phyloP scores from a whole-genome alignment of 2,113 vertebrate genomes.

The Dromas ardeola region DNA sequence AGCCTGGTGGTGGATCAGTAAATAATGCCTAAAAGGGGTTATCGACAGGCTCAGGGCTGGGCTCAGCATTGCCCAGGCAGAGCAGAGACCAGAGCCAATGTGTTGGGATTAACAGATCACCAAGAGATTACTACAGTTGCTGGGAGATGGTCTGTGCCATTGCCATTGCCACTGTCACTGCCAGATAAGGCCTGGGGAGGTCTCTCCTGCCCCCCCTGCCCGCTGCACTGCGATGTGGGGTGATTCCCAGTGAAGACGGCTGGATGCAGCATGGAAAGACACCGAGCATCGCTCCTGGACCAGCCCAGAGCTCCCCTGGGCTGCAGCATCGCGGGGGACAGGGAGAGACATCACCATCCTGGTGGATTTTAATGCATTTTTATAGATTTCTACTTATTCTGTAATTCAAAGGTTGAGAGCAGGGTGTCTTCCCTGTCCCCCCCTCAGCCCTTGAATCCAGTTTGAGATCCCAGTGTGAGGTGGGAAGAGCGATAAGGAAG shows the following conservation, averaged over 20 bases:
- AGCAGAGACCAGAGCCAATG: not conserved
- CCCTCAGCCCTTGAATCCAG: not conserved
- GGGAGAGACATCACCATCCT: not conserved
- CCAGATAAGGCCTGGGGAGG: not conserved
- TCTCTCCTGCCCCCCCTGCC: not conserved
- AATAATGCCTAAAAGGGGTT: too few species aligned
- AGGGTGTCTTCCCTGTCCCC: not conserved
- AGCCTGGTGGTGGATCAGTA: not conserved
- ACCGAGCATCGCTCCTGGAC: rapidly evolving
- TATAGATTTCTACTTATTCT: not conserved
- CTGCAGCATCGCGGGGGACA: rapidly evolving
- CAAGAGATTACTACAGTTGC: rapidly evolving
- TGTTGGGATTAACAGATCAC: rapidly evolving
- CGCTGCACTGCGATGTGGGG: rapidly evolving
- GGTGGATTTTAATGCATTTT: not conserved
- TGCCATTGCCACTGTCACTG: not conserved
- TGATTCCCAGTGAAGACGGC: not conserved
- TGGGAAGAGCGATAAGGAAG: not conserved
- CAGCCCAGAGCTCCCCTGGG: rapidly evolving
- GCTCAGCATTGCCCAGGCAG: not conserved
- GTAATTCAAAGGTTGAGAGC: not conserved
- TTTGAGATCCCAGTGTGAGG: not conserved
- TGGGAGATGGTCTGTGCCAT: rapidly evolving
- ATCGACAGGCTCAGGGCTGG: not conserved
- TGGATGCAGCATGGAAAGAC: not conserved